Evolutionary conservation across 2,888 invertebrate genomes (phyloP).

Genomic region (Stramonita haemastoma): DNA sequence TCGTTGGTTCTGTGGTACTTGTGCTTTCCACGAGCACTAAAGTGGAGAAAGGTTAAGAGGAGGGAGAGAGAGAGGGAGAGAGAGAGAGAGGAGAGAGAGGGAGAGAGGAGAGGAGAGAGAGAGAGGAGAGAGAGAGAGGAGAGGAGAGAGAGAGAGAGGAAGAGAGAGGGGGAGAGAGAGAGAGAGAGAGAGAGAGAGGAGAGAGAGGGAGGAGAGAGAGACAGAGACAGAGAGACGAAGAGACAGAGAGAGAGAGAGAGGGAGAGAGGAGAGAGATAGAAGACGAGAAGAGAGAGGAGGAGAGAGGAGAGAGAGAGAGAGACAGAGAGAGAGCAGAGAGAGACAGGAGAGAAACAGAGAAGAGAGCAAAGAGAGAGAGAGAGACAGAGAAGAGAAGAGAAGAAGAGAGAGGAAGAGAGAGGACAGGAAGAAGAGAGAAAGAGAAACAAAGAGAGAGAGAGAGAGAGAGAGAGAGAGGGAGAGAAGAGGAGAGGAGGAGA

Average conservation of each 20-base stretch:
- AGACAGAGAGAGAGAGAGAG: conserved; percentile 38
- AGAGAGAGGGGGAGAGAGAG: conserved; percentile 36
- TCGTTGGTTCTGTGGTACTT: too few relatives aligned
- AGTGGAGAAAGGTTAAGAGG: not conserved
- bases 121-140: conserved; percentile 28
- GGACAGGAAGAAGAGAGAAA: not conserved
- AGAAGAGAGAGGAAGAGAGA: conserved; percentile 6
- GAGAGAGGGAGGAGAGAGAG: conserved; percentile 3
- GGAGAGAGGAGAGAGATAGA: not conserved
- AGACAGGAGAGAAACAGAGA: not conserved
- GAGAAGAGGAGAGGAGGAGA: not conserved
- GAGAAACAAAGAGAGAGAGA: conserved; percentile 7
- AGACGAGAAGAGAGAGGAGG: not conserved
- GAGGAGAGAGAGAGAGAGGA: conserved; percentile 21
- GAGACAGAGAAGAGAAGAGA: not conserved
- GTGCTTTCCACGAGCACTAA: too few relatives aligned
- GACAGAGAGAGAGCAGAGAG: not conserved
- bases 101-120: conserved; percentile 18
- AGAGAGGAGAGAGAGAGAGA: not conserved
- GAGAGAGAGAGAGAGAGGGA: not conserved
- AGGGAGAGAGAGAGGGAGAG: not conserved
- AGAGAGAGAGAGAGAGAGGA: conserved; percentile 35
- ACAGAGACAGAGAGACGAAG: conserved; percentile 8
- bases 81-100: not conserved
- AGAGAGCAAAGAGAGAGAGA: not conserved